Evolutionary conservation across 1,140 invertebrate species (phyloP), one percentile per base, ranked within the genome.

Genomic region (Teleogryllus occipitalis): DNA sequence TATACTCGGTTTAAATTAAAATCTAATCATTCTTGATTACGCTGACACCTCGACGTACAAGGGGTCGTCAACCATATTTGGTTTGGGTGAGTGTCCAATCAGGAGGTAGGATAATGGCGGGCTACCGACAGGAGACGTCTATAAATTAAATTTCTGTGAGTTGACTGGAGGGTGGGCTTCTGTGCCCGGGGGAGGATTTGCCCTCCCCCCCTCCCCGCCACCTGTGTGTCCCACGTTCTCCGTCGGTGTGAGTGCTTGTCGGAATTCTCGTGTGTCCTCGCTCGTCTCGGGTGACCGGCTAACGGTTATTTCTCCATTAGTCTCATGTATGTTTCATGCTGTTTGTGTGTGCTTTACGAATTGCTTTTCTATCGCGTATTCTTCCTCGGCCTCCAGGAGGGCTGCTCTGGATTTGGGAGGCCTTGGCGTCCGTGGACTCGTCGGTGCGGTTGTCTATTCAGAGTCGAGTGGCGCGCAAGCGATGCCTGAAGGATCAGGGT

Each of bases 11-110:
- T 65, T 65, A 65, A 65, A 65, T 65, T 65, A 65, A 65, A 65
- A 65, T 65, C 54, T 65, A 65, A 65, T 65, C 54, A 65, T 65
- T 65, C 54, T 65, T 65, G 54, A 65, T 65, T 65, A 65, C 18
- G 54, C 10, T 65, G 54, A 65, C 54, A 65, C 54, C 54, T 65
- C 18, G 54, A 18, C 54, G 54, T 18, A 14, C 10, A 18, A 65
- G 54, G 54, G 54, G 54, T 14, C 54, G 54, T 65, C 54, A 14
- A 10, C 54, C 54, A 14, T 65, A 65, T 65, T 65, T 65, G 54
- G 54, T 14, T 18, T 65, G 54, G 18, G 10, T 65, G 54, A 18
- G 54, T 65, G 10, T 39, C 18, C 54, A 65, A 65, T 65, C 54
- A 65, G 54, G 18, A 65, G 18, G 54, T 14, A 18, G 54, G 54